These are phyloP conservation scores for Prunella himalayana DNA, from an alignment of 2,113 vertebrate species.

Conservation along the genomic window DNA sequence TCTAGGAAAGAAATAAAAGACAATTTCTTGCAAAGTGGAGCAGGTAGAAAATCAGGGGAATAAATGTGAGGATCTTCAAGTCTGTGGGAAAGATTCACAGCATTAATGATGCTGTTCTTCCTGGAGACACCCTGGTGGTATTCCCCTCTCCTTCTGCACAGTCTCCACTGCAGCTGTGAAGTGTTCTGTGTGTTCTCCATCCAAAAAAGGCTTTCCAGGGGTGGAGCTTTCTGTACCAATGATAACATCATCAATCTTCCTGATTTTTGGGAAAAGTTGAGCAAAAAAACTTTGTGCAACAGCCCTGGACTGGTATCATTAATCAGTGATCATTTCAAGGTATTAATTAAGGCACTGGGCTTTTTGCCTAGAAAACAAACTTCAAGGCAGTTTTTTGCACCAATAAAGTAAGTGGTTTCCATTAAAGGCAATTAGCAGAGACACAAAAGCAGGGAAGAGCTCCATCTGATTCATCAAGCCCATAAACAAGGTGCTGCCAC, in stretches of 20 bases:
- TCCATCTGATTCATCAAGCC: constrained; percentile 47
- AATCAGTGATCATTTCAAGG: constrained; percentile 22
- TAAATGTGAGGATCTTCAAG: not conserved
- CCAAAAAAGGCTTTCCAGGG: not conserved
- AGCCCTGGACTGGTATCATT: not conserved
- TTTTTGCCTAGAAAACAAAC: constrained; percentile 56
- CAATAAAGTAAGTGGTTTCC: constrained; percentile 35
- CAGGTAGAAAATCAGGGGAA: not conserved
- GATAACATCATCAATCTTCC: not conserved
- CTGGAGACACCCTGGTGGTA: not conserved
- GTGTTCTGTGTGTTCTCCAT: not conserved
- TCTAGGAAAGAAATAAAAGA: no score
- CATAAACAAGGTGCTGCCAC: constrained; percentile 47
- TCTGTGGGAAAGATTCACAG: not conserved
- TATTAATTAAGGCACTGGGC: constrained; percentile 49
- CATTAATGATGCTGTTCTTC: not conserved
- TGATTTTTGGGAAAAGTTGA: constrained; percentile 1
- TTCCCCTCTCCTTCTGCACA: not conserved
- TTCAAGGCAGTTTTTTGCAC: constrained; percentile 43
- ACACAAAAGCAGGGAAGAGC: constrained; percentile 23
- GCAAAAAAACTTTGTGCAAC: not conserved
- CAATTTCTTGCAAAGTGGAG: not conserved
- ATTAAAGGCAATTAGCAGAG: constrained; percentile 67
- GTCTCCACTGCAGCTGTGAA: not conserved
- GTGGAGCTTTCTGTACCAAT: not conserved